Percentiles rank a stretch among this genome's conserved stretches.
phyloP scores from a whole-genome alignment of 2,888 invertebrate species.

The Bombylius discolor region DNA sequence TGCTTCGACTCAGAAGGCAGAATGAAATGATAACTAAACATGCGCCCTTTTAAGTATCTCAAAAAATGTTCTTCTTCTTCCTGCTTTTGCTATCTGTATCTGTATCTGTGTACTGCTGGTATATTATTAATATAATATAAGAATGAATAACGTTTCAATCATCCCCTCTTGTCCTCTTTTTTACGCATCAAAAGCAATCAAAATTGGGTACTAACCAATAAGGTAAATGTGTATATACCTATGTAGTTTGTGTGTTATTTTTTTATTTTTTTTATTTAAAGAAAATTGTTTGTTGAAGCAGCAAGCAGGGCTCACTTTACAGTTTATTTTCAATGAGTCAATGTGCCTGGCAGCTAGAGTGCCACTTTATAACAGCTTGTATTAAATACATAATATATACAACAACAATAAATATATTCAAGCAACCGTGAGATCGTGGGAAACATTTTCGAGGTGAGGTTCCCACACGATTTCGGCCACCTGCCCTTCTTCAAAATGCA shows the following conservation, averaged over 20 bases:
- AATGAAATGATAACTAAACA: background rate
- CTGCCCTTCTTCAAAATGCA: slow-evolving; percentile 18
- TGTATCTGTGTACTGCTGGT: too few species aligned
- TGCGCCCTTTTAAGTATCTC: slow-evolving; percentile 1
- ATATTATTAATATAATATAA: too few species aligned
- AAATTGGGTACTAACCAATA: too few species aligned
- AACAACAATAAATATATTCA: background rate
- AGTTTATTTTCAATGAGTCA: background rate
- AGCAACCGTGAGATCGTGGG: slow-evolving; percentile 27
- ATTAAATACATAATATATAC: background rate
- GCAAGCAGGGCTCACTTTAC: background rate
- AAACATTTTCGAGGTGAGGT: slow-evolving; percentile 36
- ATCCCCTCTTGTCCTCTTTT: too few species aligned
- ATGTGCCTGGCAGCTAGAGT: background rate
- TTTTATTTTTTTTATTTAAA: too few species aligned
- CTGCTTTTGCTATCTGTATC: too few species aligned
- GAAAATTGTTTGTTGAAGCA: too few species aligned
- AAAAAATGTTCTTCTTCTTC: background rate
- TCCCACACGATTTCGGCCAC: slow-evolving; percentile 34
- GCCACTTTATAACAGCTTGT: background rate
- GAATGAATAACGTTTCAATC: too few species aligned
- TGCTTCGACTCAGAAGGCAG: slow-evolving; percentile 1
- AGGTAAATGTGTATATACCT: too few species aligned
- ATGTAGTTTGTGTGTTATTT: too few species aligned
- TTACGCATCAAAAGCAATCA: too few species aligned